Conservation (phyloP, 2,888 invertebrate genomes). For the Hypena proboscidalis region DNA sequence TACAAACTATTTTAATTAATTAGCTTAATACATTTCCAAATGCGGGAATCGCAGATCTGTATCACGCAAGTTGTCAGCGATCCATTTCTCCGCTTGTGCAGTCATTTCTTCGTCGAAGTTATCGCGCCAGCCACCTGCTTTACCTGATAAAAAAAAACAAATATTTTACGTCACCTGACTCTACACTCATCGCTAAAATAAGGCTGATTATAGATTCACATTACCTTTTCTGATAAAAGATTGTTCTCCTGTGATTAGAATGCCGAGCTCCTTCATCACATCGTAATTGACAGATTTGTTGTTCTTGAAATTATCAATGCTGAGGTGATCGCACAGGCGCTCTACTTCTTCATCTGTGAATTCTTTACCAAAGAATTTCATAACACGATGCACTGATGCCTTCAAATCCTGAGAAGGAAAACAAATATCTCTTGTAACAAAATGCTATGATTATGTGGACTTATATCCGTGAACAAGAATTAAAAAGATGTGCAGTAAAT, state of each 20-base stretch:
- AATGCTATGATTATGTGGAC: too few species aligned
- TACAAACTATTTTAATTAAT: constrained; percentile 23
- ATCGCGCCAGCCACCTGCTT: constrained; percentile 89
- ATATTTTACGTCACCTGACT: too few species aligned
- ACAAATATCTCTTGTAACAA: background rate
- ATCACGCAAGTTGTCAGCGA: constrained; percentile 85
- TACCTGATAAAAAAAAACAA: constrained; percentile 78
- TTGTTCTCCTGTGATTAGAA: constrained; percentile 84
- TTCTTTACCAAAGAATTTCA: constrained; percentile 86
- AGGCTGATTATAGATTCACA: background rate
- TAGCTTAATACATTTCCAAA: constrained; percentile 27
- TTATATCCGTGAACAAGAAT: too few species aligned
- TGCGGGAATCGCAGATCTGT: constrained; percentile 86
- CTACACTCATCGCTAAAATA: too few species aligned
- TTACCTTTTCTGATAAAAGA: constrained; percentile 88
- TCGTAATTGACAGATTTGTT: constrained; percentile 92
- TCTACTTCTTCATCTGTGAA: constrained; percentile 85
- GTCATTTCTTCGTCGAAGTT: constrained; percentile 89
- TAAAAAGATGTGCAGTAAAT: too few species aligned
- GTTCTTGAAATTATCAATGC: constrained; percentile 92
- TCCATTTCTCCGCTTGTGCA: constrained; percentile 89
- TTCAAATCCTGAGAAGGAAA: constrained; percentile 84
- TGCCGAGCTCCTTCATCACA: constrained; percentile 86
- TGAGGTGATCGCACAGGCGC: constrained; percentile 88
- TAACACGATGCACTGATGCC: constrained; percentile 84